Evolutionary conservation across 2,888 invertebrate species (phyloP).

Genomic region (Pristionchus entomophagus): DNA sequence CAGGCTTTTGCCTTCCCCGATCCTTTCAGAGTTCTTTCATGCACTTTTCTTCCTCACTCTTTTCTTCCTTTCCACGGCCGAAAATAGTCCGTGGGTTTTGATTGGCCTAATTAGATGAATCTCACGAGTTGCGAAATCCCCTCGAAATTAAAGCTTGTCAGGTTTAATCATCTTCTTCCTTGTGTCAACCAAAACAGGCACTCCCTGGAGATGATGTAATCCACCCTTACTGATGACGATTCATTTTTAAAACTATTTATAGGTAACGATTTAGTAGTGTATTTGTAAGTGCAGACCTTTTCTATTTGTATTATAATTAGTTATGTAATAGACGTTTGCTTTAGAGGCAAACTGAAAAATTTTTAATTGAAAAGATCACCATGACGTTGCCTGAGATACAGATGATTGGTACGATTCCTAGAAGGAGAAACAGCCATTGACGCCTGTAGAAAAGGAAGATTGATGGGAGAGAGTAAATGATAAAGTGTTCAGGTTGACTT

Average conservation of each 20-base stretch:
- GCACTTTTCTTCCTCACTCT: slow-evolving; percentile 3
- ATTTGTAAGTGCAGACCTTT: too few species aligned
- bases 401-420: slow-evolving; percentile 55
- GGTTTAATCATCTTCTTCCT: too few species aligned
- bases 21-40: slow-evolving; percentile 36
- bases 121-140: slow-evolving; percentile 3
- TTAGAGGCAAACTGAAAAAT: too few species aligned
- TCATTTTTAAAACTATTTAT: too few species aligned
- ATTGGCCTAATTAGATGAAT: slow-evolving; percentile 9
- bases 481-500: not conserved
- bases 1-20: slow-evolving; percentile 1
- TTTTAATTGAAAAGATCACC: slow-evolving; percentile 5
- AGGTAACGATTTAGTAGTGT: too few species aligned
- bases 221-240: too few species aligned
- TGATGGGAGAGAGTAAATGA: not conserved
- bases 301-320: too few species aligned
- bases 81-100: not conserved
- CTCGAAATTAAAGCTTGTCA: too few species aligned
- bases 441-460: not conserved
- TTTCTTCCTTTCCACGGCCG: not conserved
- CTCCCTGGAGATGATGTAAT: too few species aligned
- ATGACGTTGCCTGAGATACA: slow-evolving; percentile 57
- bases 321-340: too few species aligned
- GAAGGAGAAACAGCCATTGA: slow-evolving; percentile 52
- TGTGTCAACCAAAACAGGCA: too few species aligned